Evolutionary conservation across 2,888 invertebrate species (phyloP).

Genomic region (Mystacides longicornis): DNA sequence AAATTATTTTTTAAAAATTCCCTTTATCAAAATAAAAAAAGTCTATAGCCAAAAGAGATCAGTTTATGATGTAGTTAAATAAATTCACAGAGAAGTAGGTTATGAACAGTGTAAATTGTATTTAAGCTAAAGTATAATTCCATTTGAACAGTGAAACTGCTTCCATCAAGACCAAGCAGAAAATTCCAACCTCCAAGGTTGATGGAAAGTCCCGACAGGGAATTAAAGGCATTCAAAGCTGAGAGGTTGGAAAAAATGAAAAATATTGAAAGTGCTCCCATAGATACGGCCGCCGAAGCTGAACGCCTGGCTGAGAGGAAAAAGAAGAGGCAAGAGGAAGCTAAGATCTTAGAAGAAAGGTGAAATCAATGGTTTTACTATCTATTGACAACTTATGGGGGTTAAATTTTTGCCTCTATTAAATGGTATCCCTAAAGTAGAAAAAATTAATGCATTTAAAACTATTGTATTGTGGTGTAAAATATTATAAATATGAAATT

Average conservation of each 20-base stretch:
- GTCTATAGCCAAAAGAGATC: no score
- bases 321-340: conserved; percentile 55
- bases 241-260: conserved; percentile 54
- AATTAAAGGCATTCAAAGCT: conserved; percentile 56
- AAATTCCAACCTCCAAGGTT: conserved; percentile 55
- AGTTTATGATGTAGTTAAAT: no score
- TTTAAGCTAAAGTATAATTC: neutral
- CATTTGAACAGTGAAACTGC: conserved; percentile 49
- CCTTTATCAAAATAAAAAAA: no score
- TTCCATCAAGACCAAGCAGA: conserved; percentile 61
- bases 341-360: conserved; percentile 55
- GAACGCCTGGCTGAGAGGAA: conserved; percentile 46
- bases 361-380: no score
- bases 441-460: no score
- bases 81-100: no score
- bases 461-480: no score
- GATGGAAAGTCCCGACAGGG: conserved; percentile 52
- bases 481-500: neutral
- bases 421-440: no score
- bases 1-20: no score
- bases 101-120: no score
- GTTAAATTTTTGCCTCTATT: no score
- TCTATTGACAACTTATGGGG: no score
- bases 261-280: conserved; percentile 41
- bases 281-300: conserved; percentile 31